Evolutionary conservation across 2,797 vertebrate species (phyloP).

Genomic region (Cyprinella venusta): DNA sequence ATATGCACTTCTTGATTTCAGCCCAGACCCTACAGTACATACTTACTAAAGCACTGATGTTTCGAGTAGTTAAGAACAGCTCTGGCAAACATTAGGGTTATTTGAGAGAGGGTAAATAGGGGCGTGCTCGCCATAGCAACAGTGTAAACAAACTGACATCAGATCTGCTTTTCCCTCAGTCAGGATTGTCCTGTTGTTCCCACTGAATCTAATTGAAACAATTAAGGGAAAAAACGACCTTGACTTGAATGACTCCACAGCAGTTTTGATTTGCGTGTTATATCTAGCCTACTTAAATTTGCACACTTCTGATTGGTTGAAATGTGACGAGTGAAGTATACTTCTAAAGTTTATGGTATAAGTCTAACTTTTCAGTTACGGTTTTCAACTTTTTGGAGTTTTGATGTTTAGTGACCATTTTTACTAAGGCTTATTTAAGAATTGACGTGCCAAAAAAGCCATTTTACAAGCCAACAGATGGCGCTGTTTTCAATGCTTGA

Average conservation of each 20-base stretch:
- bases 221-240: background rate
- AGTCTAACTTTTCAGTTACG: background rate
- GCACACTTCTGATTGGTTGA: background rate
- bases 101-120: background rate
- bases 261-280: background rate
- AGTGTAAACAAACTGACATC: constrained; percentile 10
- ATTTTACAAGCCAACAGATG: background rate
- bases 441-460: rapidly evolving
- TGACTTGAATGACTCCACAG: background rate
- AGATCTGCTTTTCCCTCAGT: background rate
- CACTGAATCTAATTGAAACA: background rate
- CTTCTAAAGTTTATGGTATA: background rate
- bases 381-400: background rate
- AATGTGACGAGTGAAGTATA: background rate
- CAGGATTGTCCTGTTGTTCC: background rate
- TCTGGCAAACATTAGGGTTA: background rate
- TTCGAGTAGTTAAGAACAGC: background rate
- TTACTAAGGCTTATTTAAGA: background rate
- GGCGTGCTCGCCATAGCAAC: background rate
- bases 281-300: background rate
- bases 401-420: background rate
- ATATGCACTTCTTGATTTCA: background rate
- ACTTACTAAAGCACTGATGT: background rate
- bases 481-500: background rate
- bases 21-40: background rate